Evolutionary conservation across 1,140 invertebrate genomes (phyloP), one percentile per base, ranked within the genome.

Genomic region (Drosophila tristis): DNA sequence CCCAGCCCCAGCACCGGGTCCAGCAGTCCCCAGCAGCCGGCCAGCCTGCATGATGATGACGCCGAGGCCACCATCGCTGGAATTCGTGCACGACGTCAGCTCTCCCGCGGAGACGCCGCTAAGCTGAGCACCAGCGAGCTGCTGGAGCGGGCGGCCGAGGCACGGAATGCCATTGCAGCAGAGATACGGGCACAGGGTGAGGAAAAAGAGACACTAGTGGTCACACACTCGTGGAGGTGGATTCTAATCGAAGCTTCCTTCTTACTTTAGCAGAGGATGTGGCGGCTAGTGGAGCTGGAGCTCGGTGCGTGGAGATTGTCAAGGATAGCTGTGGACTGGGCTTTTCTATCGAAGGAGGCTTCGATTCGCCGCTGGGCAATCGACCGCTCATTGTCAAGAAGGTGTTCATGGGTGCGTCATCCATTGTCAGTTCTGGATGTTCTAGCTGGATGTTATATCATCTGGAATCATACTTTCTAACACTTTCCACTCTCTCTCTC

Each of bases 331-430:
- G 96, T 67, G 97, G 97, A 8, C 93, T 98, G 44, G 98, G 98
- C 47, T 98, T 99, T 91, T 97, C 97, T 82, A 94, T 99, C 45
- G 97, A 98, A 90, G 98, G 98, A 59, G 98, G 98, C 20, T 95
- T 96, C 79, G 97, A 97, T 81, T 98, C 97, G 16, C 97, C 97
- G 1, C 92, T 95, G 49, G 98, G 98, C 11, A 97, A 98, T 92
- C 94, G 95, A 84, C 97, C 98, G 49, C 94, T 98, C 26, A 95
- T 96, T 26, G 95, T 98, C 59, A 98, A 98, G 92, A 98, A 98
- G 93, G 95, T 98, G 80, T 98, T 98, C 92, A 96, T 96, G 93
- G 97, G 97, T 97, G 92, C 92, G 6, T 7, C 42, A 51, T 25
- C 4, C 6, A 20, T 43, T 25, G 23, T 60, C 39, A 42, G 49